phyloP scores from a whole-genome alignment of 64 coral and sea anemone genomes.

The Pocillopora damicornis region DNA sequence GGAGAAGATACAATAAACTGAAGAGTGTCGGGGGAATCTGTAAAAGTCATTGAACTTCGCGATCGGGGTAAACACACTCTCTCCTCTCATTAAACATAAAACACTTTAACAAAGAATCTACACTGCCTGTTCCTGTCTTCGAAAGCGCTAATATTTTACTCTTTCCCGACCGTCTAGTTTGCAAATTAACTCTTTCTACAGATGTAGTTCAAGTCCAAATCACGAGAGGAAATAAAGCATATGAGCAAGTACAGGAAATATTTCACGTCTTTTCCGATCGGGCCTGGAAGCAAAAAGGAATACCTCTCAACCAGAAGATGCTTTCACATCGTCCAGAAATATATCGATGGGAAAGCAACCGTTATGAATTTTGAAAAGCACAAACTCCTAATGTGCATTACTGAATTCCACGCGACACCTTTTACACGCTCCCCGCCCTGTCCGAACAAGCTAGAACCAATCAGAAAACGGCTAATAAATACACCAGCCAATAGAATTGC shows the following conservation, averaged over 20 bases:
- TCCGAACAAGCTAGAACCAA: conserved; percentile 59
- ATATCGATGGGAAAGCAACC: background rate
- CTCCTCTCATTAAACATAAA: no score
- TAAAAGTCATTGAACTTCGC: no score
- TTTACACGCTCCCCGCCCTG: conserved; percentile 54
- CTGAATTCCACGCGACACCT: conserved; percentile 59
- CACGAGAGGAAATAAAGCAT: background rate
- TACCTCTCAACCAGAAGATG: background rate
- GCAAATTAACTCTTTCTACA: no score
- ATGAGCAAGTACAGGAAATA: background rate
- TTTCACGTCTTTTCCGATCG: background rate
- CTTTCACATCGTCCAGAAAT: conserved; percentile 8
- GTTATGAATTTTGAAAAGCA: background rate
- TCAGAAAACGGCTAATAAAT: conserved; percentile 48
- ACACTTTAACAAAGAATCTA: no score
- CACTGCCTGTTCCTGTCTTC: no score
- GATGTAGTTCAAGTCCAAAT: no score
- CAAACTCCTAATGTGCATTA: background rate
- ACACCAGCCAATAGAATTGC: conserved; percentile 6
- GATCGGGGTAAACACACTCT: no score
- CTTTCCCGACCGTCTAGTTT: no score
- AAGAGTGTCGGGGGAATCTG: no score
- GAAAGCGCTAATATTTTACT: no score
- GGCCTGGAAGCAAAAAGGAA: background rate
- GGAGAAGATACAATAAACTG: background rate